Evolutionary conservation across 2,888 invertebrate species (phyloP).

Genomic region (Nasonovia ribisnigri): DNA sequence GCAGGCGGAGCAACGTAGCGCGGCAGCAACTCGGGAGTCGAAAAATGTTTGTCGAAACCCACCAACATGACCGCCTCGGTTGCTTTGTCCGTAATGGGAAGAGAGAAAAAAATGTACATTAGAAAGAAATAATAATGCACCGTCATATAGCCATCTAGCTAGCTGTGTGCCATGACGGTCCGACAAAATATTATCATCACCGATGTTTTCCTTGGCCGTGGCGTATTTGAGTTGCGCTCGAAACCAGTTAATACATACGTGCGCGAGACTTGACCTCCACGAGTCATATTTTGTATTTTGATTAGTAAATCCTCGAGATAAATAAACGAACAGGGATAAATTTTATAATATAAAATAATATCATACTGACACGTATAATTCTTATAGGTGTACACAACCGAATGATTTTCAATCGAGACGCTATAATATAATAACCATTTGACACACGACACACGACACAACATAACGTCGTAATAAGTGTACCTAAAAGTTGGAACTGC

Average conservation of each 20-base stretch:
- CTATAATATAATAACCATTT: not conserved
- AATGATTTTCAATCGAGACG: not conserved
- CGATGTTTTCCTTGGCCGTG: conserved; percentile 52
- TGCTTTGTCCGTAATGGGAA: conserved; percentile 36
- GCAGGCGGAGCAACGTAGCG: not conserved
- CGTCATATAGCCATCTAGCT: conserved; percentile 33
- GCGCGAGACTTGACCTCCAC: not conserved
- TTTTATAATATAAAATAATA: not conserved
- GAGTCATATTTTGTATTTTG: not conserved
- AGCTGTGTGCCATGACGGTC: not conserved
- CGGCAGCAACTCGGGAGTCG: conserved; percentile 21
- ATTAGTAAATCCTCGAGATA: not conserved
- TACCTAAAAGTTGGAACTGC: not conserved
- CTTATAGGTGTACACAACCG: not conserved
- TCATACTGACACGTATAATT: not conserved
- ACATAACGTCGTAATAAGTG: not conserved
- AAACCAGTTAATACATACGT: conserved; percentile 18
- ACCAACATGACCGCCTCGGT: not conserved
- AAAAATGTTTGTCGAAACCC: conserved; percentile 49
- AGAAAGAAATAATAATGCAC: conserved; percentile 48
- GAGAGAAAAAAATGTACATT: conserved; percentile 30
- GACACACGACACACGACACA: not conserved
- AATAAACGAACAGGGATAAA: not conserved
- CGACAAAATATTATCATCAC: conserved; percentile 56
- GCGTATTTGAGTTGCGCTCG: conserved; percentile 61